Evolutionary conservation across 2,888 invertebrate genomes (phyloP), one percentile per base, ranked within the genome.

Genomic region (Tholera decimalis): DNA sequence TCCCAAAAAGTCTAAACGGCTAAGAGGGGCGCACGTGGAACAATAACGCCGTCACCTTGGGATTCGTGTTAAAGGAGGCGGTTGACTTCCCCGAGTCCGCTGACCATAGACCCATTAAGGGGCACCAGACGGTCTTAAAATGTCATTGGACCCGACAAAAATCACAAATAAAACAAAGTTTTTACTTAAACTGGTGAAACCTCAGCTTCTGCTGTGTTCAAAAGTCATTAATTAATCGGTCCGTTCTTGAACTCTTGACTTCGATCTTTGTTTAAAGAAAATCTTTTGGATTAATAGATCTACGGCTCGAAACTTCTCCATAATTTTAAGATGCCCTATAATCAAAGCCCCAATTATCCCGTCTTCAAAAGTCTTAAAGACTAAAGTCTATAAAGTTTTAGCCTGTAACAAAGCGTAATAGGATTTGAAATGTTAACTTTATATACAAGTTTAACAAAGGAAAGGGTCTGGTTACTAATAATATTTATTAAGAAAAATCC

Each of bases 391-490:
- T 54, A 49, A 80, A 80, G 64, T 80, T 76, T 65, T 15, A 46
- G 24, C 33, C 43, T 51, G 24, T 56, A 65, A 70, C 69, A 73
- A 76, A 80, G 63, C 49, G 47, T 67, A 71, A 77, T 64, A 69
- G 15, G 55, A 68, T 75, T 79, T 64, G 46, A 56, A 75, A 63
- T 49, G 50, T 69, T 76, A 65, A 81, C 60, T 81, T 76, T 61
- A 57, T 61, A 62, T 18, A 51, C 41, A 72, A 75, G 49, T 79
- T 69, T 24, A 26, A 71, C 65, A 74, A 77, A 67, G 47, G 63
- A 20, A 28, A 26, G 33, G 59, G 15, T 58, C 6, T 13, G n/a
- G 41, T 70, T 74, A 64, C 43, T 65, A 37, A 64, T 18, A 53
- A 59, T 58, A 24, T 43, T 77, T 46, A 22, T 77, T 46, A 22